A percentile compares a stretch with the other conserved stretches of the same genome.
These are phyloP conservation scores for Phrynocephalus versicolor DNA, from an alignment of 2,113 vertebrate species.

Conservation along the genomic window DNA sequence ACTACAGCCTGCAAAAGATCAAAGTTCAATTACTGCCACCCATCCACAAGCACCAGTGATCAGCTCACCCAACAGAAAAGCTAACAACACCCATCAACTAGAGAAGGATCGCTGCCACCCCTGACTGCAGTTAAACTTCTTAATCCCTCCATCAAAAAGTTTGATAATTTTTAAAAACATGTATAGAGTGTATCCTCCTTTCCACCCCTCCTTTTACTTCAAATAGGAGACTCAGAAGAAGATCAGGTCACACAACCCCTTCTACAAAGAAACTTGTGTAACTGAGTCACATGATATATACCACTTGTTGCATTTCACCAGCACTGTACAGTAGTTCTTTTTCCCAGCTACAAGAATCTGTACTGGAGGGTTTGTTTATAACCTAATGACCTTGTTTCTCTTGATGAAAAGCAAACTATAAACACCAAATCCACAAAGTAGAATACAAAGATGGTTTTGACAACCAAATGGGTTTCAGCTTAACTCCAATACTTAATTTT, in stretches of 20 bases:
- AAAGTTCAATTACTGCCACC: too few species aligned
- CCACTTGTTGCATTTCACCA: conserved; percentile 7
- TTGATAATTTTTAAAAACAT: too few species aligned
- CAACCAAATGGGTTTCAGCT: conserved; percentile 10
- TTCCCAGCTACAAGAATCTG: neutral
- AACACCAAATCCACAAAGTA: conserved; percentile 13
- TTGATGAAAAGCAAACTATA: conserved; percentile 13
- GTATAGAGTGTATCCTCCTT: neutral
- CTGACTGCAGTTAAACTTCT: too few species aligned
- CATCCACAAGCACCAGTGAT: too few species aligned
- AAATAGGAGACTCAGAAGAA: neutral
- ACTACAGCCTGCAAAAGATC: too few species aligned
- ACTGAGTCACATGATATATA: neutral
- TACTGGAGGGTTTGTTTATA: conserved; percentile 14
- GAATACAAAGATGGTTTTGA: conserved; percentile 14
- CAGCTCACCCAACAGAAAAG: too few species aligned
- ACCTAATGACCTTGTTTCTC: conserved; percentile 24
- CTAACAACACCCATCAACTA: too few species aligned
- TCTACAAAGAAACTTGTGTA: neutral
- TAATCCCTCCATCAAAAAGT: neutral
- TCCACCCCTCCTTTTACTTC: neutral
- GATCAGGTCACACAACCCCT: neutral
- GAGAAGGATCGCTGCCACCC: too few species aligned
- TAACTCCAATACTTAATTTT: conserved; percentile 20
- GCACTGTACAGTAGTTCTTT: neutral